These are phyloP conservation scores for Myiozetetes cayanensis DNA, from an alignment of 2,113 vertebrate genomes.

Conservation along the genomic window DNA sequence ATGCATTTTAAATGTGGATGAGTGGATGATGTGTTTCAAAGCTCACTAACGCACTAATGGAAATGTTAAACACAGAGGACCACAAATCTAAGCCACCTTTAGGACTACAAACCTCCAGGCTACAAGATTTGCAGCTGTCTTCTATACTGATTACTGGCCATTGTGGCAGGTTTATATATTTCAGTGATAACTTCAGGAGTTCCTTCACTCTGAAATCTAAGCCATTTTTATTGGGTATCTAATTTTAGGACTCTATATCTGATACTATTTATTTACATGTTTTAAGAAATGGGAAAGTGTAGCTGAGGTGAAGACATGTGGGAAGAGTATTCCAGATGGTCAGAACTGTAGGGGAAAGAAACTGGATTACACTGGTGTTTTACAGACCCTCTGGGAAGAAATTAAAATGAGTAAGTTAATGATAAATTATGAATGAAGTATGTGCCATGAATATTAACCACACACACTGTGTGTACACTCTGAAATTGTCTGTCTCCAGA, in stretches of 20 bases:
- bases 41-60: neutral
- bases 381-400: conserved; percentile 34
- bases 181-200: neutral
- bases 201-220: neutral
- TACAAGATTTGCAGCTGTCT: neutral
- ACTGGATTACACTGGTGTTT: conserved; percentile 27
- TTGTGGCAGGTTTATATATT: neutral
- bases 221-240: neutral
- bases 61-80: neutral
- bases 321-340: conserved; percentile 37
- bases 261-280: conserved; percentile 13
- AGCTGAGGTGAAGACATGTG: conserved; percentile 41
- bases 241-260: neutral
- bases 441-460: conserved; percentile 50
- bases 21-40: neutral
- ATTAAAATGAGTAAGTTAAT: conserved; percentile 51
- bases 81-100: neutral
- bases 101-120: neutral
- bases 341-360: conserved; percentile 13
- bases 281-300: conserved; percentile 32
- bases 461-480: neutral
- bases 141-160: neutral
- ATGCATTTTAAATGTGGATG: rapidly evolving
- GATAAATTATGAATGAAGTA: conserved; percentile 58
- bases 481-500: conserved; percentile 24